These are phyloP conservation scores for Sterna hirundo DNA, from an alignment of 2,113 vertebrate species.

Conservation along the genomic window DNA sequence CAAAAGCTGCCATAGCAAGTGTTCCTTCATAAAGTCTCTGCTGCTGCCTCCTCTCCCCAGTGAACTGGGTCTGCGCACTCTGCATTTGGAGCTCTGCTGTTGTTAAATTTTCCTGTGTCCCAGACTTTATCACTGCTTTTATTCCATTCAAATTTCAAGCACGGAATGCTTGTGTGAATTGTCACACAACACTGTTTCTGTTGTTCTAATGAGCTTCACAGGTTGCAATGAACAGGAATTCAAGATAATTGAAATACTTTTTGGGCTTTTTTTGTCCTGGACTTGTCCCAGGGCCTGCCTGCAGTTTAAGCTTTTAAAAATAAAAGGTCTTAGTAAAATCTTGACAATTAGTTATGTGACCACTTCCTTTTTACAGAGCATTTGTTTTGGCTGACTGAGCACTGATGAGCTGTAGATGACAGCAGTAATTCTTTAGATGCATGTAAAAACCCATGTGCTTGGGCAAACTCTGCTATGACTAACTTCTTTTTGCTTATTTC, in stretches of 20 bases:
- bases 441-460: neutral
- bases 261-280: neutral
- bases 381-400: neutral
- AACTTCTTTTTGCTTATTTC: neutral
- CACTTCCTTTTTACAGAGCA: neutral
- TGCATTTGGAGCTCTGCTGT: neutral
- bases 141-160: neutral
- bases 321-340: neutral
- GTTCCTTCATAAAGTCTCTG: neutral
- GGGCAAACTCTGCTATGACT: neutral
- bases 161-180: neutral
- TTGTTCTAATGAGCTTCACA: slow-evolving; percentile 4
- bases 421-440: neutral
- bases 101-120: neutral
- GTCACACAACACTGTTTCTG: neutral
- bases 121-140: neutral
- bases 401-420: neutral
- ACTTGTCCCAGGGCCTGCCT: neutral
- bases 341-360: neutral
- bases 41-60: neutral
- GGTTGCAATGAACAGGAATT: neutral
- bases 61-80: neutral
- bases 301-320: neutral
- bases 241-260: neutral
- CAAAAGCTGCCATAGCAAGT: neutral